Base-by-base conservation (phyloP, 64 coral and sea anemone genomes). In the Orbicella faveolata region DNA sequence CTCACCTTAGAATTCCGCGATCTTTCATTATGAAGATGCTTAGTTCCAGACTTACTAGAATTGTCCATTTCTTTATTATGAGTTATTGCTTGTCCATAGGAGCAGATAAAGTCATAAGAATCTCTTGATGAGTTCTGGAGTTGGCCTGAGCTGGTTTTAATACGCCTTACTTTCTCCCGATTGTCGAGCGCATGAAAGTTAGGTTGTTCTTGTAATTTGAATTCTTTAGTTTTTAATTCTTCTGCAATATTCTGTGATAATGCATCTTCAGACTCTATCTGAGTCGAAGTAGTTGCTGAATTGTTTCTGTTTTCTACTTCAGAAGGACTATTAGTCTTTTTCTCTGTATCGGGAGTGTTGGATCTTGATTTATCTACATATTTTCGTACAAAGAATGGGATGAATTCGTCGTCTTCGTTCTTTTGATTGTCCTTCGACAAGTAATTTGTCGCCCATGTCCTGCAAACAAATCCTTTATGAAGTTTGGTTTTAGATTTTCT, bases 401-500 rank as follows among this genome's bases (percentile, higher is more conserved):
- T 62, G 52, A 88, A 77, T 21, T 77, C 87, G 15, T 62, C 87
- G 30, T 76, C 74, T 36, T 88, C 30, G 8, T 34, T 84, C 20
- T 73, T 52, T 18, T 20, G 62, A 1, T 36, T 16, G 4, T 65
- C 30, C 12, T 70, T 61, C 25, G 88, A 34, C 61, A 93, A 83
- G 79, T 83, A 93, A 83, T 90, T 84, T 3, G 75, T 53, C 88
- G 95, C 84, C 91, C 91, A 93, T 9, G 57, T 93, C 41, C 95
- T 89, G 75, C 95, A 96, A 52, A 87, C 94, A 87, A 96, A 93
- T 52, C 94, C 95, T n/a, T 90, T 96, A n/a, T 83, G 80, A 63
- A 96, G 66, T 78, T 73, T 93, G 13, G 51, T 90, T 62, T 44
- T 44, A 33, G 18, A 9, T 2, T 81, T 79, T 15, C 57, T 61